phyloP scores from a whole-genome alignment of 92 coral and sea anemone species.

The Pocillopora grandis region DNA sequence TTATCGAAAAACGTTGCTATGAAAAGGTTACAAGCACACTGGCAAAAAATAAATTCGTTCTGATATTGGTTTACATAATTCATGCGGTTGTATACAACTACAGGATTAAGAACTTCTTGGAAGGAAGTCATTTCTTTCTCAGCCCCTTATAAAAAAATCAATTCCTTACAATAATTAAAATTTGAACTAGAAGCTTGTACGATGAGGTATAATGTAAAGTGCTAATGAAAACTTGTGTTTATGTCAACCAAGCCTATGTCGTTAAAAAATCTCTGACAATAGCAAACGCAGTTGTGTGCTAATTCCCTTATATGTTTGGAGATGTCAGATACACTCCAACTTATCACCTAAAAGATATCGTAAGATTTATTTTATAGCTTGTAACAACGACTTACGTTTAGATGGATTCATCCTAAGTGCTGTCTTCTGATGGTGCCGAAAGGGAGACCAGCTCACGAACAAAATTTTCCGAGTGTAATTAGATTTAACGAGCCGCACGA shows the following conservation, averaged over 20 bases:
- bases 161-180: neutral
- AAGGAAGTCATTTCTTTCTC: neutral
- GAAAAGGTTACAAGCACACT: neutral
- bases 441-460: neutral
- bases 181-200: neutral
- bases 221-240: neutral
- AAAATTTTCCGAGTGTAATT: neutral
- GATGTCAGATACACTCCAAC: conserved; percentile 10
- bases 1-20: too few species aligned
- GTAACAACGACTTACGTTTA: conserved; percentile 20
- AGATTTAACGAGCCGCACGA: conserved; percentile 9
- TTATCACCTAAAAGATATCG: conserved; percentile 1
- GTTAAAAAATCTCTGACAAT: neutral
- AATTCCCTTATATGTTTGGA: conserved; percentile 6
- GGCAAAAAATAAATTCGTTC: neutral
- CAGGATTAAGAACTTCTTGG: neutral
- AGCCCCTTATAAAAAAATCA: neutral
- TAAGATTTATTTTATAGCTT: neutral
- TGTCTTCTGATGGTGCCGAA: neutral
- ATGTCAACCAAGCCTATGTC: neutral
- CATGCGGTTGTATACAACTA: neutral
- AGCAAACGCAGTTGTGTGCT: neutral
- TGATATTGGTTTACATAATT: neutral
- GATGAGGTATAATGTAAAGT: neutral
- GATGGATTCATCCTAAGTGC: neutral